Evolutionary conservation across 2,113 vertebrate genomes (phyloP), one percentile per base, ranked within the genome.

Genomic region (Grantiella picta): DNA sequence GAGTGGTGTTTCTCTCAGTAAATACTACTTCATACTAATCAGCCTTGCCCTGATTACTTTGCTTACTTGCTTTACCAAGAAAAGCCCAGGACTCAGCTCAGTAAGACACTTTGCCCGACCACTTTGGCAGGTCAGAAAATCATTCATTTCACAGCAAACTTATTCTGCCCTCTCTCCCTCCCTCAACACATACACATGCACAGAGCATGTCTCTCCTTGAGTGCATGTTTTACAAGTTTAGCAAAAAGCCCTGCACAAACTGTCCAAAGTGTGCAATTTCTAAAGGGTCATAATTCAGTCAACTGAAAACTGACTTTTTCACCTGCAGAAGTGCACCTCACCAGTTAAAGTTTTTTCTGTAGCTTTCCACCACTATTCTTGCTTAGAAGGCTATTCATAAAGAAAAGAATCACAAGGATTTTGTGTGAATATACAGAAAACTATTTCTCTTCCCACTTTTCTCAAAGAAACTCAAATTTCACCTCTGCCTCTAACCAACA

Each of bases 291-390:
- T 52, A 72, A 94, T 73, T 80, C 90, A 95, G 87, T 95, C 90
- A 95, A 88, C 87, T 88, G 82, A 88, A 97, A 91, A 80, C 33
- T 80, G 82, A 70, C 82, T 82, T 95, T 87, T 94, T 95, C 75
- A 86, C 75, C 82, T 85, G 42, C 59, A 85, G 81, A 94, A 91
- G 25, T 45, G 36, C 36, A 84, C 36, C 49, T 94, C 2, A 0
- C 35, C 22, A 19, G 25, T 68, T 82, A 76, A 2, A 8, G 44
- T 7, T 68, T 40, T 57, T 89, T 85, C 87, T 53, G 11, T 57
- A 87, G 25, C 59, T 95, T 84, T 72, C 66, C 33, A 44, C 23
- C 14, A 20, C 29, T 57, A 82, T 7, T 3, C 2, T 81, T 80
- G 12, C 35, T 86, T 64, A 65, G 66, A 80, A 88, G 50, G 40